Conservation (phyloP, 2,113 vertebrate species). For the Aldabrachelys gigantea region DNA sequence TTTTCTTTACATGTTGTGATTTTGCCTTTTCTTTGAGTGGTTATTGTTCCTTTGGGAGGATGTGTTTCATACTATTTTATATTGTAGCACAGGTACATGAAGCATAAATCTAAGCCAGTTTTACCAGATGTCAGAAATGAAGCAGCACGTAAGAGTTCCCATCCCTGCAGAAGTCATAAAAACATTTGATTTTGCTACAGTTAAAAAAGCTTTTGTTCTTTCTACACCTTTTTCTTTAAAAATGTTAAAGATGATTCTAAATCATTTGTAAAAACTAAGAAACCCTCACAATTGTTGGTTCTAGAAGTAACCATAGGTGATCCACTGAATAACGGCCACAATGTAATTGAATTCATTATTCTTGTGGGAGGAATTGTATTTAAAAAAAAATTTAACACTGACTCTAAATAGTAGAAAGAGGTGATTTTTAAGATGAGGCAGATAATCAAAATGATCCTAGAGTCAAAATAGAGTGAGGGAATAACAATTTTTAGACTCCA, state of each 20-base stretch:
- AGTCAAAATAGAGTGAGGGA: not conserved
- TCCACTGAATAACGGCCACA: not conserved
- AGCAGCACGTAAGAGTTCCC: not conserved
- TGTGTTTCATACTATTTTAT: constrained; percentile 12
- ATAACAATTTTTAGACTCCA: not conserved
- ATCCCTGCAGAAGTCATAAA: not conserved
- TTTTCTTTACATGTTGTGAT: constrained; percentile 18
- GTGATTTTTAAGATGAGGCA: not conserved
- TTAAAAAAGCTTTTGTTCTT: not conserved
- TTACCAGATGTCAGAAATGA: not conserved
- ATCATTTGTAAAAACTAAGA: not conserved
- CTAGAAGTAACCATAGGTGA: not conserved
- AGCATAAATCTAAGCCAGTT: constrained; percentile 22
- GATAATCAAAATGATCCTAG: not conserved
- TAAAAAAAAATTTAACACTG: not conserved
- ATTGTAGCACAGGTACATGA: not conserved
- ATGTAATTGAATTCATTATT: not conserved
- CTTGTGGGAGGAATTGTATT: not conserved
- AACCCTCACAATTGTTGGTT: not conserved
- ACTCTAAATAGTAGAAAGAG: not conserved
- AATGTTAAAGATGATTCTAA: not conserved
- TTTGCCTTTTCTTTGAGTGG: constrained; percentile 40
- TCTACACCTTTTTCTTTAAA: not conserved
- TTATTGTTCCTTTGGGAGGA: constrained; percentile 15
- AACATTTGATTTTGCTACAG: not conserved